phyloP scores from a whole-genome alignment of 2,888 invertebrate genomes.

The Limnephilus marmoratus region DNA sequence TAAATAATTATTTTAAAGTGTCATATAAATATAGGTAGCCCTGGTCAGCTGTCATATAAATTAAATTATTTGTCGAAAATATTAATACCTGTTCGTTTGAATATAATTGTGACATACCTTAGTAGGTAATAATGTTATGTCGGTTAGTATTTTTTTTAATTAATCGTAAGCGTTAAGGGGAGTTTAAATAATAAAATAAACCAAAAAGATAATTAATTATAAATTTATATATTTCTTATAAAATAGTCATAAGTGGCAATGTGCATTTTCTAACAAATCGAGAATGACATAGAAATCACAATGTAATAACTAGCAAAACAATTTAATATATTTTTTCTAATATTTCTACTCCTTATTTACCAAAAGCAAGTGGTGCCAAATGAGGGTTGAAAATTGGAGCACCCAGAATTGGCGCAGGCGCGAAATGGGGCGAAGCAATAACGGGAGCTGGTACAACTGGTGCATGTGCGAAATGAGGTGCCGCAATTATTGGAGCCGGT shows the following conservation, averaged over 20 bases:
- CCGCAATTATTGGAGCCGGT: constrained; percentile 51
- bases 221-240: neutral
- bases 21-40: no score
- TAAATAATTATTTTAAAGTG: no score
- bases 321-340: neutral
- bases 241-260: neutral
- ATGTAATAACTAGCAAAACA: neutral
- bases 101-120: no score
- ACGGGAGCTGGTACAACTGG: constrained; percentile 13
- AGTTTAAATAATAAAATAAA: neutral
- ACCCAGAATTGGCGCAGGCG: constrained; percentile 21
- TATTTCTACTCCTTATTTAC: neutral
- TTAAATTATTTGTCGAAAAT: no score
- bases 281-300: constrained; percentile 24
- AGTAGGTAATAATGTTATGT: no score
- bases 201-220: neutral
- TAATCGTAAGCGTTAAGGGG: neutral
- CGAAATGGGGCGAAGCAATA: neutral
- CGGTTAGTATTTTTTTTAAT: no score
- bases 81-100: no score
- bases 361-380: neutral
- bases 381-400: constrained; percentile 22
- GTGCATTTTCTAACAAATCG: constrained; percentile 28
- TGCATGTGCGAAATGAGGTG: constrained; percentile 17
- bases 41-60: no score